Conservation (phyloP, 2,797 vertebrate species). For the Phrynocephalus vlangalii region DNA sequence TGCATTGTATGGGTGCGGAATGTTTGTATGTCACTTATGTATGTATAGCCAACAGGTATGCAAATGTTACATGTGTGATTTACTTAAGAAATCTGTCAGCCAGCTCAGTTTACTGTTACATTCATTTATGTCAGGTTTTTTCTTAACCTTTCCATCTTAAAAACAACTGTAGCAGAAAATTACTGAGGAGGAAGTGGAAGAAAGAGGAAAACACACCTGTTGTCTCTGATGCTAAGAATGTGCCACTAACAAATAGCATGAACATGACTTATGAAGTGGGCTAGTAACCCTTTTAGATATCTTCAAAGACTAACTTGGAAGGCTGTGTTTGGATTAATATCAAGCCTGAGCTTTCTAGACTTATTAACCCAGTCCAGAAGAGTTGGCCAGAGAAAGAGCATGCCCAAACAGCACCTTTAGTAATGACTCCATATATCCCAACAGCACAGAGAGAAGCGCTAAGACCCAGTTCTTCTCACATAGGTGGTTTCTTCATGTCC, state of each 20-base stretch:
- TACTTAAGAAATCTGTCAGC: background rate
- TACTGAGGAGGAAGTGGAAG: too few species aligned
- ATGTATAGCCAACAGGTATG: background rate
- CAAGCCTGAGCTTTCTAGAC: background rate
- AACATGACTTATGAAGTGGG: background rate
- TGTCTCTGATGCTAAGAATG: background rate
- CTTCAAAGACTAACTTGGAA: background rate
- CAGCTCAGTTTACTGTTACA: background rate
- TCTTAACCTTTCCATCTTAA: too few species aligned
- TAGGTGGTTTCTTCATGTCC: too few species aligned
- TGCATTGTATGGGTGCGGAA: too few species aligned
- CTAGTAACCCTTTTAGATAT: background rate
- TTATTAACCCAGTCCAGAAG: background rate
- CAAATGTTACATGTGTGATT: background rate
- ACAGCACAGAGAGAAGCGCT: background rate
- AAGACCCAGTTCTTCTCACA: background rate
- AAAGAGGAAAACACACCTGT: background rate
- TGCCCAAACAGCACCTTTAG: background rate
- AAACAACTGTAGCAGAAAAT: background rate
- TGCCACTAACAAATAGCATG: background rate
- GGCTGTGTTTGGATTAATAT: background rate
- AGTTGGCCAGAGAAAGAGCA: background rate
- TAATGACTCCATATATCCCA: background rate
- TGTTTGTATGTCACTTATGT: background rate
- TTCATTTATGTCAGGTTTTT: background rate